Conservation (phyloP, 2,797 vertebrate genomes). For the Streptopelia turtur region DNA sequence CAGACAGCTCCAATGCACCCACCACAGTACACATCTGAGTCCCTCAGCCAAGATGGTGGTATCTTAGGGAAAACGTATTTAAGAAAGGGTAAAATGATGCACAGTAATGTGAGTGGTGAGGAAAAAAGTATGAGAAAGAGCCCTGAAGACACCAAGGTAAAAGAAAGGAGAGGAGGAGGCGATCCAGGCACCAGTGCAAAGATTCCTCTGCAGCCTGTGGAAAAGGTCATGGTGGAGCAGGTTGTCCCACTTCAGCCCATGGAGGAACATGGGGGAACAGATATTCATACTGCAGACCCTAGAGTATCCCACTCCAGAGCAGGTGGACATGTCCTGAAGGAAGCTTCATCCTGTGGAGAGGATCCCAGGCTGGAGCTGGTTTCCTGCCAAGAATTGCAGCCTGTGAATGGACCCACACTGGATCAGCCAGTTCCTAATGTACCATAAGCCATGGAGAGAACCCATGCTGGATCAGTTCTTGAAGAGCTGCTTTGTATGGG, state of each 20-base stretch:
- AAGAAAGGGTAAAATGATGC: neutral
- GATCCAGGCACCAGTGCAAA: neutral
- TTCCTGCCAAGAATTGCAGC: neutral
- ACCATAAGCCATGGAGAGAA: fast-evolving
- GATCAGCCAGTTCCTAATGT: neutral
- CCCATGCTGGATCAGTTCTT: neutral
- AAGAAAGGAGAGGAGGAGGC: neutral
- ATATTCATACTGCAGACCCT: neutral
- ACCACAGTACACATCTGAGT: neutral
- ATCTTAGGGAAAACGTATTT: neutral
- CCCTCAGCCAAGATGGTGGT: neutral
- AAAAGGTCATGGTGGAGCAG: neutral
- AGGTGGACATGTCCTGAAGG: fast-evolving
- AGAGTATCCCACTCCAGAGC: fast-evolving
- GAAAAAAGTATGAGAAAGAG: neutral
- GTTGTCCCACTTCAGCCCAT: neutral
- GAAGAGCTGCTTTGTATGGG: neutral
- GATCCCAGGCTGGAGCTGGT: fast-evolving
- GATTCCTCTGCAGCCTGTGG: neutral
- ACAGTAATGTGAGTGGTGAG: neutral
- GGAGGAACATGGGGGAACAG: neutral
- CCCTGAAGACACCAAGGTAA: neutral
- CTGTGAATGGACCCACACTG: fast-evolving
- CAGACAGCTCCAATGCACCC: neutral
- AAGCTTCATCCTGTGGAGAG: neutral